Evolutionary conservation across 2,888 invertebrate genomes (phyloP).

Genomic region (Tipula vernalis): DNA sequence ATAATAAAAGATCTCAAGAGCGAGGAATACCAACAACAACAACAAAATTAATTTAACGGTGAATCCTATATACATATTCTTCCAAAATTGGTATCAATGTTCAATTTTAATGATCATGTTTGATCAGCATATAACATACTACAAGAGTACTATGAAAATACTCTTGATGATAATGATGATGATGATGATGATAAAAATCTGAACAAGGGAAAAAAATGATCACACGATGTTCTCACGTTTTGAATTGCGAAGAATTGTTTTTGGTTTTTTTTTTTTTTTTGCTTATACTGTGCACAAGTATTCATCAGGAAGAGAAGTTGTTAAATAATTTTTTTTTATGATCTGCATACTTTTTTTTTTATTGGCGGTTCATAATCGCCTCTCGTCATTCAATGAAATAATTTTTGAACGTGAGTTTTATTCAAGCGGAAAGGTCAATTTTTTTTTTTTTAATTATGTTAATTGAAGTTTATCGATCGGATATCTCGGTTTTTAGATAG

Average conservation of each 20-base stretch:
- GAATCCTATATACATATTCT: background rate
- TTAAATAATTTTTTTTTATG: background rate
- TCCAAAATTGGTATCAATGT: background rate
- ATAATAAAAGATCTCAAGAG: too few species aligned
- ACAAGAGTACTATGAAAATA: background rate
- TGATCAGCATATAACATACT: background rate
- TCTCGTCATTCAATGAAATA: background rate
- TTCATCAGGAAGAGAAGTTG: background rate
- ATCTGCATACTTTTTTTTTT: background rate
- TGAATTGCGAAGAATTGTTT: background rate
- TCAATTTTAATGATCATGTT: background rate
- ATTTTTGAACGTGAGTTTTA: too few species aligned
- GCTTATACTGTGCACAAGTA: background rate
- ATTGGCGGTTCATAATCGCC: background rate
- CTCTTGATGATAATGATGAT: background rate
- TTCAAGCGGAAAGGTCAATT: background rate
- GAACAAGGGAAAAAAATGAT: too few species aligned
- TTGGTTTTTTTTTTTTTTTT: background rate
- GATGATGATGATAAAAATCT: background rate
- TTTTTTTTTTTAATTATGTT: too few species aligned
- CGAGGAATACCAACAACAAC: too few species aligned
- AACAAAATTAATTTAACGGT: too few species aligned
- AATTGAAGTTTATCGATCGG: too few species aligned
- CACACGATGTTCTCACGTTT: background rate
- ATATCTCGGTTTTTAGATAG: too few species aligned